Conservation (phyloP, 2,797 vertebrate genomes). For the Macropus fuliginosus region DNA sequence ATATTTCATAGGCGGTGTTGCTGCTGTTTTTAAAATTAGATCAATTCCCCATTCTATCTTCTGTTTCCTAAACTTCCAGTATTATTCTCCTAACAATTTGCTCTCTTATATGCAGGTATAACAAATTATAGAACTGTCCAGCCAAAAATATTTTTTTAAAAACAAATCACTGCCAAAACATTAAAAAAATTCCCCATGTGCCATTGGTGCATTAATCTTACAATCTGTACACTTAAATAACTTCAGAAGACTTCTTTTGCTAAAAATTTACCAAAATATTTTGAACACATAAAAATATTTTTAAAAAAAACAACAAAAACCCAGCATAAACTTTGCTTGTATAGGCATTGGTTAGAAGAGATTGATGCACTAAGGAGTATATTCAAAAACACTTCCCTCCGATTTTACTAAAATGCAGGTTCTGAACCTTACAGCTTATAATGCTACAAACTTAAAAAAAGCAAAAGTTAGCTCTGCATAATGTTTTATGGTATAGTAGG, state of each 20-base stretch:
- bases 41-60: constrained; percentile 44
- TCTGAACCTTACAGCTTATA: constrained; percentile 71
- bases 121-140: constrained; percentile 73
- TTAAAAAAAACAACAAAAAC: constrained; percentile 88
- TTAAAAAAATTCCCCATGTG: constrained; percentile 88
- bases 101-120: constrained; percentile 65
- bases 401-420: constrained; percentile 72
- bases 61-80: constrained; percentile 67
- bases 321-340: constrained; percentile 90
- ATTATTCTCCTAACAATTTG: constrained; percentile 50
- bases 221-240: constrained; percentile 90
- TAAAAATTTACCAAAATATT: constrained; percentile 97
- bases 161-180: constrained; percentile 81
- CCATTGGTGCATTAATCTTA: constrained; percentile 86
- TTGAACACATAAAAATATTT: constrained; percentile 95
- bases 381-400: constrained; percentile 84
- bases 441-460: constrained; percentile 61
- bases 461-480: constrained; percentile 57
- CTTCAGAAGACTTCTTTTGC: constrained; percentile 89
- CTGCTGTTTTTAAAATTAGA: neutral
- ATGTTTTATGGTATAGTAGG: constrained; percentile 59
- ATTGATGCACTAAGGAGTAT: constrained; percentile 86
- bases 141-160: constrained; percentile 76
- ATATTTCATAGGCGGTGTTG: constrained; percentile 5
- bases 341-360: constrained; percentile 88